phyloP scores from a whole-genome alignment of 2,797 vertebrate genomes.

The Loris lydekkerianus region DNA sequence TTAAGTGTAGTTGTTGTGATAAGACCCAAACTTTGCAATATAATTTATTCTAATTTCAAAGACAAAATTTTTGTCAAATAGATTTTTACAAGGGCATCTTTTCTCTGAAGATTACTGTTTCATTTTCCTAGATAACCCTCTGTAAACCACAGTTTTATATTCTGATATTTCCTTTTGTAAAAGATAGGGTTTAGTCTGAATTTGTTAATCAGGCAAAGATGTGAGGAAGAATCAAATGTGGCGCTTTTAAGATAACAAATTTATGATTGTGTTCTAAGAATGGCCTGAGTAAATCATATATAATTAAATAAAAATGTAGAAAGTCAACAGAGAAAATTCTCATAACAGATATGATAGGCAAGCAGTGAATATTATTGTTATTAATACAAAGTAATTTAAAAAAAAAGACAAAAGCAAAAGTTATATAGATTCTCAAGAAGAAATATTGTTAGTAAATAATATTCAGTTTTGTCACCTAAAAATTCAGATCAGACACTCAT shows the following conservation, averaged over 20 bases:
- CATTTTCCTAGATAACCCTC: not conserved
- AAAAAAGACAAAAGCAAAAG: constrained; percentile 36
- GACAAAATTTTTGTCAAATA: not conserved
- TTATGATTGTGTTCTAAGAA: not conserved
- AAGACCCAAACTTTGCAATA: not conserved
- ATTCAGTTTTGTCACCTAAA: not conserved
- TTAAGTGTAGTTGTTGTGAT: not conserved
- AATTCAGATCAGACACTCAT: not conserved
- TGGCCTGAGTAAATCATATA: constrained; percentile 1
- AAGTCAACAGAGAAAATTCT: not conserved
- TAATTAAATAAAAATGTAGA: constrained; percentile 30
- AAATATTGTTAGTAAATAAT: constrained; percentile 15
- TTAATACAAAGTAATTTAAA: not conserved
- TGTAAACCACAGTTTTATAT: constrained; percentile 1
- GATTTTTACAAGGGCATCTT: not conserved
- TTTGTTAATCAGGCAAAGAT: not conserved
- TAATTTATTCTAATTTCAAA: constrained; percentile 34
- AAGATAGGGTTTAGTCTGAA: constrained; percentile 46
- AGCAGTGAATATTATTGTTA: constrained; percentile 11
- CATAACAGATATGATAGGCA: constrained; percentile 6
- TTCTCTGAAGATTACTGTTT: constrained; percentile 30
- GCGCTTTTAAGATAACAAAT: constrained; percentile 23
- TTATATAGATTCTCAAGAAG: constrained; percentile 10
- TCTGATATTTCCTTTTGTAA: constrained; percentile 43
- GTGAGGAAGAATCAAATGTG: not conserved